phyloP scores from a whole-genome alignment of 2,888 invertebrate genomes.

The Diarsia rubi region DNA sequence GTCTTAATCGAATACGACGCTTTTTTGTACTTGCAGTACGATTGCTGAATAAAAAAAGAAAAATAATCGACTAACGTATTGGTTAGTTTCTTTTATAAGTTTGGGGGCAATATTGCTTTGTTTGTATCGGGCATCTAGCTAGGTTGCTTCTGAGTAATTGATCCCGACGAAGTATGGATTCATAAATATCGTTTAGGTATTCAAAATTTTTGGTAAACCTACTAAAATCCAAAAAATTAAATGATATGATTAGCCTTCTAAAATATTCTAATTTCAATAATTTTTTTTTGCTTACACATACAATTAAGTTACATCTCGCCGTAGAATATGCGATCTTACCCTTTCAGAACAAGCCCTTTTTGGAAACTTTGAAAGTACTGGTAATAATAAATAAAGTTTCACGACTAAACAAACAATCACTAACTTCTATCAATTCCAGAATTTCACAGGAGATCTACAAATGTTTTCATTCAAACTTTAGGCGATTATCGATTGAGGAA shows the following conservation, averaged over 20 bases:
- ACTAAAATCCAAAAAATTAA: too few species aligned
- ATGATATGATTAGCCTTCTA: too few species aligned
- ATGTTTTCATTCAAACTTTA: neutral
- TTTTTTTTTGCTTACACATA: too few species aligned
- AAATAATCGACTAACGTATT: neutral
- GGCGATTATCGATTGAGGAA: neutral
- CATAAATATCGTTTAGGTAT: too few species aligned
- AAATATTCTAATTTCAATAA: too few species aligned
- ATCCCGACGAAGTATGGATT: neutral
- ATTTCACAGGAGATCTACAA: neutral
- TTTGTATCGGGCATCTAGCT: neutral
- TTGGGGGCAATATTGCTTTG: neutral
- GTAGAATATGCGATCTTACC: too few species aligned
- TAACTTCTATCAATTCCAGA: neutral
- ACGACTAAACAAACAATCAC: neutral
- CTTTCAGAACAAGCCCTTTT: too few species aligned
- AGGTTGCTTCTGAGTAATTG: neutral
- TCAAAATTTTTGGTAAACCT: neutral
- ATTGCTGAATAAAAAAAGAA: too few species aligned
- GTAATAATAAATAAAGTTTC: too few species aligned
- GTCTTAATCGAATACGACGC: conserved; percentile 13
- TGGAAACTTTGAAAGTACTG: neutral
- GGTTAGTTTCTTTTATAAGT: neutral
- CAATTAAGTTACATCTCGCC: too few species aligned
- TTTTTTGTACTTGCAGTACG: neutral